phyloP scores from a whole-genome alignment of 2,113 vertebrate species.

The Panthera tigris region DNA sequence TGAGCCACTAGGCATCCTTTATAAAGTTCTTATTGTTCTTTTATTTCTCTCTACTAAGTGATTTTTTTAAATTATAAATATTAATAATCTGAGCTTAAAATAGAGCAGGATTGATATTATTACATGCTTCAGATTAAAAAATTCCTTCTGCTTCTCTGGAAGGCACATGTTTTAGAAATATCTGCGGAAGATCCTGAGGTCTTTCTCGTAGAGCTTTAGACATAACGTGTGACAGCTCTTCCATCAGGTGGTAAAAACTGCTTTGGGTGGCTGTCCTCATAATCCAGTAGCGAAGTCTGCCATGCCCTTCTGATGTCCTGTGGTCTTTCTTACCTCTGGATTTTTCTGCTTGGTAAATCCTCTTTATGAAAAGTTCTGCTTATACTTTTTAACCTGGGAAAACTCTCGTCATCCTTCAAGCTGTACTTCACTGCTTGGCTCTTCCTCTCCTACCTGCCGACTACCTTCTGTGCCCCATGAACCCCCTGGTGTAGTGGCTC shows the following conservation, averaged over 20 bases:
- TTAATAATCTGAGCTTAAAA: background rate
- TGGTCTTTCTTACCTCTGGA: background rate
- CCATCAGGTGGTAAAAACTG: background rate
- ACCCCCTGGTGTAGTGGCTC: background rate
- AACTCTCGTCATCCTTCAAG: background rate
- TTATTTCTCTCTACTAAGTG: background rate
- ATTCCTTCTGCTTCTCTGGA: background rate
- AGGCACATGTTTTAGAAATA: background rate
- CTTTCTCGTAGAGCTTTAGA: background rate
- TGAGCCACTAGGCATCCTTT: no score
- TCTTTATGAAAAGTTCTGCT: background rate
- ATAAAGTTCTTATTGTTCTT: background rate
- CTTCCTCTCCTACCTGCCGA: background rate
- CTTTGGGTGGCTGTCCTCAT: background rate
- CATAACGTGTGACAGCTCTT: background rate
- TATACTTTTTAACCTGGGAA: background rate
- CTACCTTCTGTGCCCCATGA: fast-evolving
- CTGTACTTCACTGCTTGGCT: background rate
- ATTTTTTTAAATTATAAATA: background rate
- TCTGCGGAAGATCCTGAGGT: background rate
- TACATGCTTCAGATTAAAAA: background rate
- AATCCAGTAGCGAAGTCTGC: background rate
- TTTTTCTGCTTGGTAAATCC: background rate
- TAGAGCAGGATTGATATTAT: background rate
- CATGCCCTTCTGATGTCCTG: background rate